Conservation (phyloP, 2,113 vertebrate species). For the Syngnathus floridae region DNA sequence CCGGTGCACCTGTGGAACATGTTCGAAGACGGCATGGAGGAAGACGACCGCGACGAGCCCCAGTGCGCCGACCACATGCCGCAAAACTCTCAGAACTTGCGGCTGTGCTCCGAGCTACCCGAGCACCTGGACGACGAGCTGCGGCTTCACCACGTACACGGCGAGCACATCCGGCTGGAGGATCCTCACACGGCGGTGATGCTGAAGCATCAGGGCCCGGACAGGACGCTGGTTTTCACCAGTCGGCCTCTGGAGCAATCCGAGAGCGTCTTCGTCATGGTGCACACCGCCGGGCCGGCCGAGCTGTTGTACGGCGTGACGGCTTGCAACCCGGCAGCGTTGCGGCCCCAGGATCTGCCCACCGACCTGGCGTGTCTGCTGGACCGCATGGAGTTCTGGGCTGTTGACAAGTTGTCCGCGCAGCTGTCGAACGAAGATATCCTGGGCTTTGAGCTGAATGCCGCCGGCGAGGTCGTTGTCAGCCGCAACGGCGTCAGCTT, state of each 20-base stretch:
- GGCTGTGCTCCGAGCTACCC: slow-evolving; percentile 81
- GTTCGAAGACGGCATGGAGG: slow-evolving; percentile 41
- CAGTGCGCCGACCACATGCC: slow-evolving; percentile 75
- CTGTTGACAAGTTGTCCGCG: slow-evolving; percentile 74
- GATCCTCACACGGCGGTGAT: slow-evolving; percentile 82
- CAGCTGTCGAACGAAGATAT: slow-evolving; percentile 83
- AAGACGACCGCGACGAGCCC: slow-evolving; percentile 73
- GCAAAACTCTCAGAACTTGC: slow-evolving; percentile 87
- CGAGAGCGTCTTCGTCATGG: slow-evolving; percentile 83
- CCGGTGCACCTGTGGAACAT: slow-evolving; percentile 86
- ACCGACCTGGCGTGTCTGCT: slow-evolving; percentile 80
- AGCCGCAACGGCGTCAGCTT: slow-evolving; percentile 79
- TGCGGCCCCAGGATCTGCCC: slow-evolving; percentile 82
- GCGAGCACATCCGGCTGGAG: slow-evolving; percentile 75
- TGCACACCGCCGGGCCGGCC: slow-evolving; percentile 71
- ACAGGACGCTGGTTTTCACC: slow-evolving; percentile 86
- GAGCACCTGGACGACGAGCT: slow-evolving; percentile 80
- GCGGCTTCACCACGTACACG: slow-evolving; percentile 82
- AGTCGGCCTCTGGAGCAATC: slow-evolving; percentile 78
- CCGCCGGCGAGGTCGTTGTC: slow-evolving; percentile 81
- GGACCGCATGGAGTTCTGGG: slow-evolving; percentile 93
- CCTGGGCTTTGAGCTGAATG: slow-evolving; percentile 81
- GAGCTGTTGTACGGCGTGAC: slow-evolving; percentile 84
- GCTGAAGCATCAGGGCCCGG: slow-evolving; percentile 77
- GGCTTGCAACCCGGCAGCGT: slow-evolving; percentile 79